Conservation (phyloP, 2,113 vertebrate genomes). For the Barnardius zonarius region DNA sequence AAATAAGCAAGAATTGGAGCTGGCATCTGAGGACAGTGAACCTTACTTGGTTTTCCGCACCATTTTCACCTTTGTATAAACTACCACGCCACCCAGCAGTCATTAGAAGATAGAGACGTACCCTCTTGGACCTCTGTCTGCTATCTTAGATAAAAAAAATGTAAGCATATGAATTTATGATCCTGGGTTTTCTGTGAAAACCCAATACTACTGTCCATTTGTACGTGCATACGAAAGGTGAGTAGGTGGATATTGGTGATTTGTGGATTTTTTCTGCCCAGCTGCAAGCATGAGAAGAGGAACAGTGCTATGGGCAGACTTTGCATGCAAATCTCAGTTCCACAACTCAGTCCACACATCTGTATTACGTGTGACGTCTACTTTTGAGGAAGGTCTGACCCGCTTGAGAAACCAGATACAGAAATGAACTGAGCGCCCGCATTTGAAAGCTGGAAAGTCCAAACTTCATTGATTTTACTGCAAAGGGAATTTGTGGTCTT, state of each 20-base stretch:
- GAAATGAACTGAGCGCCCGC: neutral
- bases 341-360: neutral
- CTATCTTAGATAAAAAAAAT: neutral
- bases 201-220: neutral
- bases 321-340: neutral
- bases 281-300: neutral
- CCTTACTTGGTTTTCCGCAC: neutral
- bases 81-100: neutral
- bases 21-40: neutral
- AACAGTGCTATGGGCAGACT: neutral
- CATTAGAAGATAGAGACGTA: neutral
- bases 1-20: neutral
- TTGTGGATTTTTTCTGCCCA: neutral
- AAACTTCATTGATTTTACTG: neutral
- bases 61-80: neutral
- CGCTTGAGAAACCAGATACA: neutral
- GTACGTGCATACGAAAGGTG: neutral
- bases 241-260: neutral
- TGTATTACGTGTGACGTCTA: neutral
- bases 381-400: slow-evolving; percentile 15
- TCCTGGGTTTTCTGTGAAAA: neutral
- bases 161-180: neutral
- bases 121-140: neutral
- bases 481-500: neutral
- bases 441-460: neutral